phyloP scores from a whole-genome alignment of 2,113 vertebrate species.

The Lagenorhynchus albirostris region DNA sequence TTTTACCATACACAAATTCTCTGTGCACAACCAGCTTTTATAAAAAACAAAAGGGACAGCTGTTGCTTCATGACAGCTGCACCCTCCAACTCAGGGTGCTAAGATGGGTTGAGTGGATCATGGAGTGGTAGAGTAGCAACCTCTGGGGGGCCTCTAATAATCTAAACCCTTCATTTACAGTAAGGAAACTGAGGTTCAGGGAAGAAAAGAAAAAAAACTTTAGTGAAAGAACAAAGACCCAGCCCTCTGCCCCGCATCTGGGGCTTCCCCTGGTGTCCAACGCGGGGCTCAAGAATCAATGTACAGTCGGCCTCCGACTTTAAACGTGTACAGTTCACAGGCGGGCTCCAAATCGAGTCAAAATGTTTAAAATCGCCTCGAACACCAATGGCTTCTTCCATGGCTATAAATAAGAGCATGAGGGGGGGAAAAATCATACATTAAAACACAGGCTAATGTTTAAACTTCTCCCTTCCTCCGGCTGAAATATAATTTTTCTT shows the following conservation, averaged over 20 bases:
- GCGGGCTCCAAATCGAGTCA: constrained; percentile 63
- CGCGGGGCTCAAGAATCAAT: neutral
- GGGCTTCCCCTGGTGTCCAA: rapidly evolving
- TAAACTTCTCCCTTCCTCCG: constrained; percentile 82
- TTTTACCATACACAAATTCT: constrained; percentile 57
- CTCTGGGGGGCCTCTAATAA: neutral
- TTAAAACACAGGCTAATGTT: constrained; percentile 72
- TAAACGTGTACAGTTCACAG: constrained; percentile 59
- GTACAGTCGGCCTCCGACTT: neutral
- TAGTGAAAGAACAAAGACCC: neutral
- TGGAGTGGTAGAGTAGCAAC: rapidly evolving
- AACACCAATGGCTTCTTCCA: constrained; percentile 63
- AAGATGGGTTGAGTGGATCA: neutral
- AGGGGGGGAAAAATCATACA: constrained; percentile 41
- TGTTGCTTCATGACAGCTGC: constrained; percentile 65
- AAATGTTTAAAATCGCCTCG: constrained; percentile 71
- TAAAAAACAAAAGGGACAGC: constrained; percentile 44
- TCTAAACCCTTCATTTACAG: neutral
- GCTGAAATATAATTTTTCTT: constrained; percentile 85
- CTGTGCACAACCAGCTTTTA: constrained; percentile 37
- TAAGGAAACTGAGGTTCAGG: constrained; percentile 19
- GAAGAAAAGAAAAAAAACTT: no score
- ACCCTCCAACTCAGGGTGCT: constrained; percentile 60
- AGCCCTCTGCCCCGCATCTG: neutral
- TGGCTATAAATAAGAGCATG: constrained; percentile 60